phyloP scores from a whole-genome alignment of 1,140 invertebrate genomes.

The Homarus americanus region DNA sequence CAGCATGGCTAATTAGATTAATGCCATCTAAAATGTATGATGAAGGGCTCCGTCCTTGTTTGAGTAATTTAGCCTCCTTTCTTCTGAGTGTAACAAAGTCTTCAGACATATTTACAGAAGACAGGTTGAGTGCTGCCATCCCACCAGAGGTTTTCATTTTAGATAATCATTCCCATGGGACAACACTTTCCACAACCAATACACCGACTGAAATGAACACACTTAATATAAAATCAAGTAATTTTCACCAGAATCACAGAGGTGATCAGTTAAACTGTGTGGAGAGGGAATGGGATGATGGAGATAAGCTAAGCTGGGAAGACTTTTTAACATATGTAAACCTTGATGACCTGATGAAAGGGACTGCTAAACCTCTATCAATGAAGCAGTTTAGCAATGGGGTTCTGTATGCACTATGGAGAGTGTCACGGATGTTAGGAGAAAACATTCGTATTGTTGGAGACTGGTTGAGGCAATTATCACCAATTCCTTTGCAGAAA shows the following conservation, averaged over 20 bases:
- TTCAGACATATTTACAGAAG: constrained; percentile 3
- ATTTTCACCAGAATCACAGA: not conserved
- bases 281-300: not conserved
- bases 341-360: constrained; percentile 37
- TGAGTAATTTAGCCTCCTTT: constrained; percentile 23
- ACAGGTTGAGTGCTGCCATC: constrained; percentile 9
- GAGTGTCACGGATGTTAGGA: constrained; percentile 27
- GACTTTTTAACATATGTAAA: constrained; percentile 23
- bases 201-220: not conserved
- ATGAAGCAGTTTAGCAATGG: constrained; percentile 29
- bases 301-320: constrained; percentile 22
- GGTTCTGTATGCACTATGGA: constrained; percentile 47
- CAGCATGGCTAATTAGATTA: constrained; percentile 15
- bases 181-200: not conserved
- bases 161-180: not conserved
- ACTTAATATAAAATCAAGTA: not conserved
- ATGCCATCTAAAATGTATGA: constrained; percentile 47
- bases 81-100: constrained; percentile 24
- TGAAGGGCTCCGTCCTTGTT: constrained; percentile 26
- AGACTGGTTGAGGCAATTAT: constrained; percentile 45
- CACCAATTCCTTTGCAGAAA: constrained; percentile 23
- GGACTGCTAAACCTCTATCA: constrained; percentile 16
- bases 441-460: constrained; percentile 6
- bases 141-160: constrained; percentile 29
- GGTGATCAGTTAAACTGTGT: not conserved